Evolutionary conservation across 2,797 vertebrate species (phyloP).

Genomic region (Luscinia megarhynchos): DNA sequence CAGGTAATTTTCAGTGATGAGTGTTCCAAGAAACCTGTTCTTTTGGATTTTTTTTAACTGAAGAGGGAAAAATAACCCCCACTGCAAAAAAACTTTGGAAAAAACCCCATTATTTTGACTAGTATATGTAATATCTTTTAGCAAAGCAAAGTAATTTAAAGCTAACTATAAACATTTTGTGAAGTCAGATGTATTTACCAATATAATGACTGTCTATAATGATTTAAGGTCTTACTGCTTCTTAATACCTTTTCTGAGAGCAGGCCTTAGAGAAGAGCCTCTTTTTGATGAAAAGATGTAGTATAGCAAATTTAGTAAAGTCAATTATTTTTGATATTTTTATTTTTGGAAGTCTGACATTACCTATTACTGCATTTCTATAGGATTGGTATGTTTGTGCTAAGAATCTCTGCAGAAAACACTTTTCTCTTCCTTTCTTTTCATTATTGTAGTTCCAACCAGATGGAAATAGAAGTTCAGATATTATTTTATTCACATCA

Average conservation of each 20-base stretch:
- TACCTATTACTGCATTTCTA: neutral
- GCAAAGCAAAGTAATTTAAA: neutral
- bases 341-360: neutral
- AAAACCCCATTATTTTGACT: rapidly evolving
- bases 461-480: neutral
- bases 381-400: neutral
- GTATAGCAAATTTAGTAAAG: neutral
- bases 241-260: neutral
- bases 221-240: neutral
- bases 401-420: neutral
- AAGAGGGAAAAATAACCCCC: neutral
- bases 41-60: neutral
- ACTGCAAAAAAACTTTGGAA: neutral
- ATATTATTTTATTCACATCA: neutral
- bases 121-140: neutral
- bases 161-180: neutral
- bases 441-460: neutral
- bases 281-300: neutral
- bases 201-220: neutral
- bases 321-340: neutral
- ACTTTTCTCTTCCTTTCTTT: neutral
- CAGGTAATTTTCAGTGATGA: neutral
- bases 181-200: neutral
- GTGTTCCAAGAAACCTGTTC: neutral
- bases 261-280: neutral